Base-by-base conservation (phyloP, 2,113 vertebrate species). In the Pelodiscus sinensis region DNA sequence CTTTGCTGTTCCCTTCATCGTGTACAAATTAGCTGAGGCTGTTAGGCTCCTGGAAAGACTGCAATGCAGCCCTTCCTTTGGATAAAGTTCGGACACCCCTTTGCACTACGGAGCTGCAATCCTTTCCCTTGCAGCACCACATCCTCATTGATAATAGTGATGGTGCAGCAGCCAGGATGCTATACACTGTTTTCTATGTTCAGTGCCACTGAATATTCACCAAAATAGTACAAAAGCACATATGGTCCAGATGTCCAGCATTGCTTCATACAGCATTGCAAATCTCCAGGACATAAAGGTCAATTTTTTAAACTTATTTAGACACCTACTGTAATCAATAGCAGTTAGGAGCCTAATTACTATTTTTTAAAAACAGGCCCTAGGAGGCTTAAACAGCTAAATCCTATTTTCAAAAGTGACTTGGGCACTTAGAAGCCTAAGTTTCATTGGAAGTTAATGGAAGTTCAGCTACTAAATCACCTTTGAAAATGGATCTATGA, bases 201-300 rank as follows among this genome's bases (percentile, higher is more conserved):
- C 58, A 82, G 29, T 50, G 91, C 24, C 88, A 96, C 79, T 55
- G 81, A n/a, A 1, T 2, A 25, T 79, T 16, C 38, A 79, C 87
- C 78, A 57, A 54, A 27, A 11, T 27, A 52, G 31, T 90, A 54
- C 60, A 60, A 35, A 81, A 77, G 12, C 4, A 9, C 25, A n/a
- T 2, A 0, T 75, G 79, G 38, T 9, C 22, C 57, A 57, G 81
- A 65, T 35, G 81, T 81, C 19, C 55, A 56, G n/a, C 13, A 50
- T 35, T 88, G 82, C 22, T 73, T 54, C 35, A n/a, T 54, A 44
- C n/a, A 89, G 8, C 71, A 38, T 22, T 29, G n/a, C 57, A 87
- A 56, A 1, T 44, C 19, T 18, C 22, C 25, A 62, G 8, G 65
- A n/a, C 9, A 16, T 71, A n/a, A 35, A 35, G 9, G 18, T 71